These are phyloP conservation scores for Glaucopsyche alexis DNA, from an alignment of 2,888 invertebrate species.

Conservation along the genomic window DNA sequence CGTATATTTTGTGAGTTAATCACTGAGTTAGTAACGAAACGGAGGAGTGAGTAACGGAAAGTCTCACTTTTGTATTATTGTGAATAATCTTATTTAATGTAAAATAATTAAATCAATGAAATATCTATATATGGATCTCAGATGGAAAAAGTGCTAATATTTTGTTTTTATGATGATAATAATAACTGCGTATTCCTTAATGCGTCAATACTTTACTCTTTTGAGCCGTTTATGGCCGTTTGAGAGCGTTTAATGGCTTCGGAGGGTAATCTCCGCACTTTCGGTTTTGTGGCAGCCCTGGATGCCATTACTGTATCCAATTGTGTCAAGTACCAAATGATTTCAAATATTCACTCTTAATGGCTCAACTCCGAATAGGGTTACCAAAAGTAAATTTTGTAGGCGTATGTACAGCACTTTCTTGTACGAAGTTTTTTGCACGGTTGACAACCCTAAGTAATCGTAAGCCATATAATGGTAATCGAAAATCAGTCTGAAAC, in stretches of 20 bases:
- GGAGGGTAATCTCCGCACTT: slow-evolving; percentile 18
- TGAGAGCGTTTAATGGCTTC: not conserved
- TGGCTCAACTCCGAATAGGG: not conserved
- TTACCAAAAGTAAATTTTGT: not conserved
- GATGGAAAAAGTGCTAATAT: not conserved
- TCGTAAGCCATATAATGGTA: slow-evolving; percentile 19
- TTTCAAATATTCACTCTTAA: slow-evolving; percentile 21
- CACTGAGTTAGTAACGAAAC: too few relatives aligned
- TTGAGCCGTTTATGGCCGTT: slow-evolving; percentile 5
- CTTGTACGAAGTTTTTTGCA: too few relatives aligned
- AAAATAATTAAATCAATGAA: too few relatives aligned
- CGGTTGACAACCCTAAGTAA: not conserved
- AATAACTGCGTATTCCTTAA: slow-evolving; percentile 4
- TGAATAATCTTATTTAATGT: too few relatives aligned
- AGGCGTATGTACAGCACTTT: too few relatives aligned
- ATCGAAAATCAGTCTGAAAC: not conserved
- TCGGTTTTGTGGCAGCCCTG: slow-evolving; percentile 13
- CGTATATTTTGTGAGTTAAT: too few relatives aligned
- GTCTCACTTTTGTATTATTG: too few relatives aligned
- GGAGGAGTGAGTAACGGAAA: too few relatives aligned
- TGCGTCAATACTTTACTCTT: slow-evolving; percentile 1
- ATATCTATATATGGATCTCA: not conserved
- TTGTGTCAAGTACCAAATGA: slow-evolving; percentile 19
- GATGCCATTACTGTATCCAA: slow-evolving; percentile 24
- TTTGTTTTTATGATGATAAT: not conserved